Evolutionary conservation across 64 coral and sea anemone species (phyloP), one percentile per base, ranked within the genome.

Genomic region (Montipora cactus): DNA sequence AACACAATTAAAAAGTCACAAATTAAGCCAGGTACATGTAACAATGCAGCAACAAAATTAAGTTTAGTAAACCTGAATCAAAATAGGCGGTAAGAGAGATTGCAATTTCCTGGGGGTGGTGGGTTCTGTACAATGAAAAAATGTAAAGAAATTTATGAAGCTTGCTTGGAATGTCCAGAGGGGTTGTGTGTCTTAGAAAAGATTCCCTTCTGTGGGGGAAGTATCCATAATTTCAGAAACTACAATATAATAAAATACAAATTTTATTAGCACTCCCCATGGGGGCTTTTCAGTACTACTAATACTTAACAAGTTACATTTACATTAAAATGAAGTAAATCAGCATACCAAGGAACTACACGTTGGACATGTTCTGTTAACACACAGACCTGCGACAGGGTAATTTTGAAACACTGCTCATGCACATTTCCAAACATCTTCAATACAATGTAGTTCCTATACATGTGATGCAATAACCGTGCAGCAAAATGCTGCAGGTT

Each of bases 111-210:
- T 64, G 59, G 59, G 59, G 59, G 59, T 64, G 59, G 59, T 64
- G 59, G 59, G 59, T 7, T 64, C 28, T 37, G 28, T 37, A 37
- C 1, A 1, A 37, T 64, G 4, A 64, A 64, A 12, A 64, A 64
- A 64, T 81, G 7, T 2, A 81, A 16, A 51, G 50, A 7, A 16
- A 47, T 81, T 0, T 19, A 5, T 47, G 10, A n/a, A 44, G 28
- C 47, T 81, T 64, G 59, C 59, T 64, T 64, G 59, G 59, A 64
- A 64, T 64, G 59, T 64, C 59, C 59, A 64, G 59, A 64, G 59
- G 14, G 13, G 59, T 64, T 64, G 59, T 3, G 59, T 12, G 52
- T 55, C 52, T 55, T 55, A 55, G 52, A 55, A 55, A 55, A 55
- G 9, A 55, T 12, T 64, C 59, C 59, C 59, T 64, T 64, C 59